A percentile compares a stretch with the other conserved stretches of the same genome.
Conservation (phyloP, 2,888 invertebrate genomes). For the Fabriciana adippe region DNA sequence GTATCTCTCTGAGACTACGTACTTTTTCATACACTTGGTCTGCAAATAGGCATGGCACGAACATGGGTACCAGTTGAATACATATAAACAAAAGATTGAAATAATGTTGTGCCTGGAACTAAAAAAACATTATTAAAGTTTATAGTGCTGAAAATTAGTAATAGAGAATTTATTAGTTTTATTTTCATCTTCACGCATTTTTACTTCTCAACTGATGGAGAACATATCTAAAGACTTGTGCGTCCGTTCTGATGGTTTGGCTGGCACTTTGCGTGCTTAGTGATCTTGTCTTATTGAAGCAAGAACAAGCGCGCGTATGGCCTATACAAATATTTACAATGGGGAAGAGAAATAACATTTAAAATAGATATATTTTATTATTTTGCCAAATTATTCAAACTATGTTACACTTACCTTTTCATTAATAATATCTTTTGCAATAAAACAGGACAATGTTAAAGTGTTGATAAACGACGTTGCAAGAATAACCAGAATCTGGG, state of each 20-base stretch:
- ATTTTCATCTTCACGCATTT: too few species aligned
- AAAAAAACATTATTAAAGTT: not conserved
- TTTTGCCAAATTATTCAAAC: too few species aligned
- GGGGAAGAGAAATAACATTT: too few species aligned
- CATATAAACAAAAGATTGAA: constrained; percentile 43
- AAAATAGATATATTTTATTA: too few species aligned
- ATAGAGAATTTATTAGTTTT: not conserved
- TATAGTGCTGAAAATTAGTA: constrained; percentile 12
- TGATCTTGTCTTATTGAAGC: too few species aligned
- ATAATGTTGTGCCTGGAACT: not conserved
- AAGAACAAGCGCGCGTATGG: too few species aligned
- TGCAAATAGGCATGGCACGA: constrained; percentile 57
- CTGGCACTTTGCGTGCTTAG: too few species aligned
- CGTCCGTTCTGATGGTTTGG: too few species aligned
- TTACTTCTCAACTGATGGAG: too few species aligned
- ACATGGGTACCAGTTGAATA: constrained; percentile 51
- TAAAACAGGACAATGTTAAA: constrained; percentile 49
- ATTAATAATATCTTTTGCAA: constrained; percentile 50
- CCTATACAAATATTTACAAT: too few species aligned
- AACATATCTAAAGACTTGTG: too few species aligned
- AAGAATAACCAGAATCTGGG: constrained; percentile 57
- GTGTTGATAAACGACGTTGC: constrained; percentile 52
- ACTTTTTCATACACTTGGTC: constrained; percentile 57
- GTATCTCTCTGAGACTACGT: constrained; percentile 52
- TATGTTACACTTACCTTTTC: constrained; percentile 48